These are phyloP conservation scores for Miltochrista miniata DNA, from an alignment of 2,888 invertebrate species.

Conservation along the genomic window DNA sequence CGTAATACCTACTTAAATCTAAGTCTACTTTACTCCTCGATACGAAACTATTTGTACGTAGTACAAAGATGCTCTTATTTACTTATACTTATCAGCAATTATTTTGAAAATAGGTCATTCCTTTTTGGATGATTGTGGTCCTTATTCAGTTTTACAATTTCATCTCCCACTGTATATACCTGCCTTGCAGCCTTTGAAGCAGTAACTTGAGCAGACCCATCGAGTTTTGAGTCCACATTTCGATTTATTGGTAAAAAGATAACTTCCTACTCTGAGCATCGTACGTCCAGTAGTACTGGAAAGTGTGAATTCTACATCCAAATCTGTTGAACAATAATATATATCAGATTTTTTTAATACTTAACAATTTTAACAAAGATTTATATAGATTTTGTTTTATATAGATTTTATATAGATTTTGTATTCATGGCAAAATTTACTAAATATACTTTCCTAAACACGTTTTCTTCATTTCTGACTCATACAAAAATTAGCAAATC, in stretches of 20 bases:
- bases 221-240: conserved; percentile 27
- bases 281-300: conserved; percentile 44
- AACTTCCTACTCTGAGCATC: conserved; percentile 38
- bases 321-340: conserved; percentile 12
- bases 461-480: no score
- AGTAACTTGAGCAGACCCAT: conserved; percentile 50
- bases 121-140: conserved; percentile 35
- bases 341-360: no score
- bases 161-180: conserved; percentile 33
- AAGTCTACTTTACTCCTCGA: no score
- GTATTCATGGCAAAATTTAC: no score
- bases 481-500: no score
- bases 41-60: no score
- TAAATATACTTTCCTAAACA: no score
- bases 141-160: conserved; percentile 31
- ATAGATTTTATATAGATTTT: no score
- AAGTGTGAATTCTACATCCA: conserved; percentile 32
- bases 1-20: no score
- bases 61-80: no score
- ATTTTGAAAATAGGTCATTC: background rate
- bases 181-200: conserved; percentile 42
- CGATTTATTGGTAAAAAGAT: conserved; percentile 33
- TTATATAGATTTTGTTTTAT: no score
- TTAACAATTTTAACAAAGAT: no score
- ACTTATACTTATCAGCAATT: background rate